These are phyloP conservation scores for Diorhabda carinulata DNA, from an alignment of 1,140 invertebrate genomes.

Conservation along the genomic window DNA sequence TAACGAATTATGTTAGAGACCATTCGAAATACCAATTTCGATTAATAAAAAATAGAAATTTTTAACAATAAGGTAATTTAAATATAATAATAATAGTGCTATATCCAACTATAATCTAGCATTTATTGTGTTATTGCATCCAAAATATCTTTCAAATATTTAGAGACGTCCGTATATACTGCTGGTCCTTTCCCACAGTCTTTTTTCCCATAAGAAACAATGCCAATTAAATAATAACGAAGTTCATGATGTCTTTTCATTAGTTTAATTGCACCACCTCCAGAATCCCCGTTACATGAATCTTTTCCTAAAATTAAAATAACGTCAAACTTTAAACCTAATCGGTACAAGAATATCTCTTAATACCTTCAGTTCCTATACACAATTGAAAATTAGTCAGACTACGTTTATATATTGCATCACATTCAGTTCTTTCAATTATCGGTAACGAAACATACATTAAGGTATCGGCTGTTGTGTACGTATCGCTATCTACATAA, in stretches of 20 bases:
- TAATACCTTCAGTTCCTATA: slow-evolving; percentile 6
- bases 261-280: slow-evolving; percentile 63
- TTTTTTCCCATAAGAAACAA: slow-evolving; percentile 65
- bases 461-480: slow-evolving; percentile 10
- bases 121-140: slow-evolving; percentile 37
- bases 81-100: no score
- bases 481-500: slow-evolving; percentile 6
- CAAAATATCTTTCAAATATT: slow-evolving; percentile 55
- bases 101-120: no score
- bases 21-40: no score
- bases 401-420: slow-evolving; percentile 6
- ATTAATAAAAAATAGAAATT: no score
- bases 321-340: not conserved
- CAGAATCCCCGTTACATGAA: slow-evolving; percentile 68
- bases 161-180: slow-evolving; percentile 54
- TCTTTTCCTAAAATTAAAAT: slow-evolving; percentile 41
- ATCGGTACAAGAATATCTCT: slow-evolving; percentile 31
- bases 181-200: slow-evolving; percentile 53
- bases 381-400: slow-evolving; percentile 17
- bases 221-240: slow-evolving; percentile 57
- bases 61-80: no score
- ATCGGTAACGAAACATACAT: slow-evolving; percentile 28
- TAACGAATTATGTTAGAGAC: no score
- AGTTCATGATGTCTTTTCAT: slow-evolving; percentile 41
- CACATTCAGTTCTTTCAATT: slow-evolving; percentile 20